Evolutionary conservation across 2,113 vertebrate genomes (phyloP), one percentile per base, ranked within the genome.

Genomic region (Talpa occidentalis): DNA sequence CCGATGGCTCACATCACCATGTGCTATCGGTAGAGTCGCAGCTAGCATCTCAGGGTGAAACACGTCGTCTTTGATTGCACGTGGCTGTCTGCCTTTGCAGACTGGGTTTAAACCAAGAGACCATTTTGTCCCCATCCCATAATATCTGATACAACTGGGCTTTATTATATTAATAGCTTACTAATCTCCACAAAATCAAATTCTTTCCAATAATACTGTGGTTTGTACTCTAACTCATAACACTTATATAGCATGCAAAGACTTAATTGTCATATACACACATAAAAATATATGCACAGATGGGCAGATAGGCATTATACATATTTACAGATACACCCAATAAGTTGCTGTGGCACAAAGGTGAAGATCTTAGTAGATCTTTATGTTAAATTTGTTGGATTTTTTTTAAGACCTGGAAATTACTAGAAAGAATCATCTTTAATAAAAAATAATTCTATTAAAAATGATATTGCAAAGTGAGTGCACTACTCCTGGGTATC

Each of bases 101-200:
- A 82, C 64, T n/a, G 59, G 76, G 44, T 79, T 94, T 85, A 67
- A 92, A 77, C 14, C 11, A 52, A 37, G 49, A 88, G 74, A 83
- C 30, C 72, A 85, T 89, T 82, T 90, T 44, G 78, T 95, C n/a
- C 3, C 9, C n/a, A 44, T 87, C 89, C 40, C 86, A 62, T 90
- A 88, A 84, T 93, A 49, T 49, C 76, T 78, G 74, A 73, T 64
- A 37, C 11, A 88, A 76, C 67, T 89, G 72, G 26, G 30, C 85
- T 96, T 96, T 94, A 84, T 92, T 96, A 64, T 96, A 72, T 79
- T 92, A 93, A 94, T 89, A 92, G 47, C 35, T 70, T 91, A 84
- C 74, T 96, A 70, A 94, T 94, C 73, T 96, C 64, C 37, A 91
- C 79, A 79, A 79, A 88, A 79, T 83, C 26, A 66, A 94, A 88